These are phyloP conservation scores for Dyspetes luteomarginatus DNA, from an alignment of 2,888 invertebrate species.

Conservation along the genomic window DNA sequence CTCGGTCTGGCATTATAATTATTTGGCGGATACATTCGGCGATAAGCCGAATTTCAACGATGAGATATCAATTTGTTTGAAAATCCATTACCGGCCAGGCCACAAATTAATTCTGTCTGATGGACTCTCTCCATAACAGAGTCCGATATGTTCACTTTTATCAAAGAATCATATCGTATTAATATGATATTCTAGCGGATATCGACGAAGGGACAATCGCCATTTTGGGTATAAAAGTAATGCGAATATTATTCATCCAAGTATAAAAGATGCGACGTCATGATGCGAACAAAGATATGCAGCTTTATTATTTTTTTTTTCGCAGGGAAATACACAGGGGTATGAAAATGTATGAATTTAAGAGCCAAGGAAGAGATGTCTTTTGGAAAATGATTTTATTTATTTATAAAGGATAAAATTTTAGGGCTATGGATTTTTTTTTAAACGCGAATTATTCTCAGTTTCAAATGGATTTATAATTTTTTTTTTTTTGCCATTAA, in stretches of 20 bases:
- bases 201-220: neutral
- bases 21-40: conserved; percentile 42
- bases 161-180: conserved; percentile 44
- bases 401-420: neutral
- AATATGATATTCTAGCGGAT: conserved; percentile 41
- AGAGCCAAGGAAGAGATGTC: too few species aligned
- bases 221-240: conserved; percentile 18
- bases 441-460: neutral
- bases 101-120: conserved; percentile 42
- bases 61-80: conserved; percentile 64
- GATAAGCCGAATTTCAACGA: conserved; percentile 46
- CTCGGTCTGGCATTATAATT: conserved; percentile 45
- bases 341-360: too few species aligned
- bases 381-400: neutral
- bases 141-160: conserved; percentile 20
- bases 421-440: neutral
- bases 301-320: too few species aligned
- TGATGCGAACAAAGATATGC: too few species aligned
- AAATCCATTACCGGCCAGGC: conserved; percentile 63
- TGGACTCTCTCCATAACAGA: neutral
- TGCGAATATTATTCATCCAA: conserved; percentile 42
- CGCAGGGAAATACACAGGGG: too few species aligned
- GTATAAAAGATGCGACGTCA: neutral
- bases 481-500: too few species aligned
- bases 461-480: neutral